phyloP scores from a whole-genome alignment of 2,113 vertebrate species.

The Sphyrna mokarran region DNA sequence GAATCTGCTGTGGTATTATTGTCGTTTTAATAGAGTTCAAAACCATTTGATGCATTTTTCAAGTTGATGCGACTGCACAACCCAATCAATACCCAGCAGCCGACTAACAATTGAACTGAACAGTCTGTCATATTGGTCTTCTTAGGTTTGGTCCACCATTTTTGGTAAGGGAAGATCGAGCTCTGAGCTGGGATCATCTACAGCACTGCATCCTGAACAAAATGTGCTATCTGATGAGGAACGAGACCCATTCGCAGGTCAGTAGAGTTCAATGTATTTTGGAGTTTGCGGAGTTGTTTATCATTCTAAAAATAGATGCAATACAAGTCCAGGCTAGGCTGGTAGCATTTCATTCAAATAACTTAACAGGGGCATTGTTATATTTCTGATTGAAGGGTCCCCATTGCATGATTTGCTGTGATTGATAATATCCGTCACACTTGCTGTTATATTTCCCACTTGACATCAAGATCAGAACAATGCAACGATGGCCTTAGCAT shows the following conservation, averaged over 20 bases:
- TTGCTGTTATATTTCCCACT: not conserved
- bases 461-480: not conserved
- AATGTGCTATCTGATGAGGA: conserved; percentile 71
- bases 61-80: not conserved
- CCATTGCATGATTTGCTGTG: not conserved
- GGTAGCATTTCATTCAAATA: not conserved
- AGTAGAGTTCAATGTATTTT: not conserved
- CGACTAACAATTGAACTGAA: not conserved
- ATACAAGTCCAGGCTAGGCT: not conserved
- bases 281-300: not conserved
- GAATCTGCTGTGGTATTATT: not conserved
- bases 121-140: conserved; percentile 8
- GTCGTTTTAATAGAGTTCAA: not conserved
- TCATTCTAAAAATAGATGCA: not conserved
- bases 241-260: conserved; percentile 65
- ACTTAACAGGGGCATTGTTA: not conserved
- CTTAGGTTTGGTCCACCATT: conserved; percentile 82
- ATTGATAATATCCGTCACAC: not conserved
- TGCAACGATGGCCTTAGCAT: not conserved
- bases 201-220: conserved; percentile 76
- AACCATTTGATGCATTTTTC: not conserved
- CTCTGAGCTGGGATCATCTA: conserved; percentile 77
- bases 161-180: conserved; percentile 71
- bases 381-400: not conserved
- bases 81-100: not conserved